These are phyloP conservation scores for Falco punctatus DNA, from an alignment of 2,113 vertebrate genomes.

Conservation along the genomic window DNA sequence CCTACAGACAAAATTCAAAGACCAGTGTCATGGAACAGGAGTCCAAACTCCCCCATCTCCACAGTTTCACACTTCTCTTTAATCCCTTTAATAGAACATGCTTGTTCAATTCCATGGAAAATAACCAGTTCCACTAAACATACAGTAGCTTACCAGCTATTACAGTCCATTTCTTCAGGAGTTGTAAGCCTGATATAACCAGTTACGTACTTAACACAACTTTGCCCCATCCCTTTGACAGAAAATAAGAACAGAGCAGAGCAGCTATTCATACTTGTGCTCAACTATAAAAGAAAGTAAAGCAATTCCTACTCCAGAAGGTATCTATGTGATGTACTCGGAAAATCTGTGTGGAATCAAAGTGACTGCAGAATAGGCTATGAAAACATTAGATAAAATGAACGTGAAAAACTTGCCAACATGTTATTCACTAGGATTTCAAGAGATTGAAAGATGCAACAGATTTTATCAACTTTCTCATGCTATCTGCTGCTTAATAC, in stretches of 20 bases:
- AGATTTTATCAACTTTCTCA: background rate
- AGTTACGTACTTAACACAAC: background rate
- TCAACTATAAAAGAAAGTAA: background rate
- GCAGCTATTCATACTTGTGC: background rate
- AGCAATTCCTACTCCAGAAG: background rate
- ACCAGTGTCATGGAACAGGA: fast-evolving
- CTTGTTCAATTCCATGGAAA: background rate
- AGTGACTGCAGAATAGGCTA: background rate
- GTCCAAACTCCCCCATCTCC: background rate
- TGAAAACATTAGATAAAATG: background rate
- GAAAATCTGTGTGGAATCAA: background rate
- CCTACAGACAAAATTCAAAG: background rate
- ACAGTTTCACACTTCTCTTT: background rate
- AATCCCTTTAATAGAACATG: background rate
- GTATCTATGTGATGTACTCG: fast-evolving
- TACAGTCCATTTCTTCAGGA: background rate
- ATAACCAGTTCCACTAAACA: background rate
- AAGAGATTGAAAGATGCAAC: background rate
- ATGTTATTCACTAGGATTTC: background rate
- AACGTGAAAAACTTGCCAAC: background rate
- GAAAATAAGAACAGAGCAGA: background rate
- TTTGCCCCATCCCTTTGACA: background rate
- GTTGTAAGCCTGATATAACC: background rate
- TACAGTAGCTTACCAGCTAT: background rate
- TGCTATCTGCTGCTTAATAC: background rate